A percentile compares a stretch with the other conserved stretches of the same genome.
Conservation (phyloP, 2,888 invertebrate species). For the Myathropa florea region DNA sequence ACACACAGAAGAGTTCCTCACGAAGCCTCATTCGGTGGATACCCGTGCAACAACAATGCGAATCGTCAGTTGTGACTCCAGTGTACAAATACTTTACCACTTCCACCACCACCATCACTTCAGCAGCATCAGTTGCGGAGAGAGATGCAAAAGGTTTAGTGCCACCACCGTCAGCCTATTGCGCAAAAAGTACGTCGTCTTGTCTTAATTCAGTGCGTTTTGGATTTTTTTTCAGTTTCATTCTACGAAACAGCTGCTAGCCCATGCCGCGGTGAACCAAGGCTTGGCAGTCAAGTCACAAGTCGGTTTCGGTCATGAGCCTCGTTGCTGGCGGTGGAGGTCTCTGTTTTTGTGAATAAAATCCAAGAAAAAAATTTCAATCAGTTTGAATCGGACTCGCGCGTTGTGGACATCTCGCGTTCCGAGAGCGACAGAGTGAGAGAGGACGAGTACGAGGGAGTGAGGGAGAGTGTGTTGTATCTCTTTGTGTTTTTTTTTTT, state of each 20-base stretch:
- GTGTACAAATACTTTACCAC: slow-evolving; percentile 27
- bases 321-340: neutral
- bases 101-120: slow-evolving; percentile 38
- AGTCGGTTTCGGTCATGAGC: slow-evolving; percentile 21
- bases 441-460: neutral
- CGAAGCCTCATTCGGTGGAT: neutral
- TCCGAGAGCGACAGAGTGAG: slow-evolving; percentile 14
- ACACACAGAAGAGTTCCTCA: neutral
- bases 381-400: slow-evolving; percentile 66
- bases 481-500: slow-evolving; percentile 28
- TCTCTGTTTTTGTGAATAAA: slow-evolving; percentile 48
- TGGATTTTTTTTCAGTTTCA: slow-evolving; percentile 8
- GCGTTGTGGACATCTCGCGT: slow-evolving; percentile 59
- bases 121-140: slow-evolving; percentile 26
- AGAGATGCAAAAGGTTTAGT: slow-evolving; percentile 55
- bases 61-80: neutral
- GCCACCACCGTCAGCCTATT: slow-evolving; percentile 39
- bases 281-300: slow-evolving; percentile 19
- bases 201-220: slow-evolving; percentile 53
- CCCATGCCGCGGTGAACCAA: slow-evolving; percentile 3
- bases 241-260: slow-evolving; percentile 48
- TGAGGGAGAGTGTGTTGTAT: slow-evolving; percentile 6
- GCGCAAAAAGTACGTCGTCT: slow-evolving; percentile 51
- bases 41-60: slow-evolving; percentile 1
- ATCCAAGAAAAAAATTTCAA: slow-evolving; percentile 32